Base-by-base conservation (phyloP, 2,888 invertebrate species). In the Eucera pruinosa region DNA sequence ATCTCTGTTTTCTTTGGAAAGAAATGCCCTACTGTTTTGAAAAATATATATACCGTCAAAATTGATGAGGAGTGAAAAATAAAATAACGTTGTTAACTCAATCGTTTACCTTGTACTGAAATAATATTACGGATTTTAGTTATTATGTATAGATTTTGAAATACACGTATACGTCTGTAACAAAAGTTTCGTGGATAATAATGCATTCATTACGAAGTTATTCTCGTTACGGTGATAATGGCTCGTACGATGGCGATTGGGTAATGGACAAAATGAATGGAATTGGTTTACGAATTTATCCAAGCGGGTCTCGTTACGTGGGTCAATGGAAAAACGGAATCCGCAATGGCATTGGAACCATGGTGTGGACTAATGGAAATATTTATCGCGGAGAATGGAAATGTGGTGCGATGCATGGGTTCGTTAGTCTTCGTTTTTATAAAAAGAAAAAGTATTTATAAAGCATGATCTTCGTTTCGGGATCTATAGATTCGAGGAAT, bases 331-430 rank as follows among this genome's bases (percentile, higher is more conserved):
- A 93, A 45, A 87, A 91, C 61, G 93, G 93, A 64, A 82, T 92
- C 20, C 93, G 93, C 79, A 92, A 94, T 86, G 95, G 95, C n/a
- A 91, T 92, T 74, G 95, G 95, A 41, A 90, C 93, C 25, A 94
- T 95, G 94, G 92, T 94, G 81, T 95, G 95, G 94, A 92, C 93
- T 0, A 95, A 95, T 89, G 93, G 93, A 67, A 94, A 95, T 86
- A 94, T 95, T 89, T 95, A 95, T 87, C 93, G 91, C 74, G 95
- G 95, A 0, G 93, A 93, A 78, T 95, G 95, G 95, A 90, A 92
- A 82, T 92, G 93, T 66, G 94, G 94, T 33, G 89, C 92, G 0
- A 94, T 94, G 93, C 91, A 94, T 69, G 95, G 95, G 64, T 88
- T 60, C 25, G 75, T 71, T 41, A 2, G 9, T 23, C 15, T 43